These are phyloP conservation scores for Trichonephila clavata DNA, from an alignment of 1,140 invertebrate genomes.

Conservation along the genomic window DNA sequence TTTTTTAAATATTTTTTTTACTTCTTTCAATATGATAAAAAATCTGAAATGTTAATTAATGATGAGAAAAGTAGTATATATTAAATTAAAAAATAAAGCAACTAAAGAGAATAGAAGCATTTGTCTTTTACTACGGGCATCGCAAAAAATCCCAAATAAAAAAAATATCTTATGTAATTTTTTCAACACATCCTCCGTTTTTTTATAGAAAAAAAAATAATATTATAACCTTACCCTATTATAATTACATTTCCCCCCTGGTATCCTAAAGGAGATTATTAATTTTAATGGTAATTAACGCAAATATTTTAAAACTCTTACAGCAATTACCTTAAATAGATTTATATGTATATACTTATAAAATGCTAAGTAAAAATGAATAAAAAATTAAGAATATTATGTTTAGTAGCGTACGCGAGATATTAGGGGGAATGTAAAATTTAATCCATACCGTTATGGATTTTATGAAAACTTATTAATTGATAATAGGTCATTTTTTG, in stretches of 20 bases:
- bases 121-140: not conserved
- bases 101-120: not conserved
- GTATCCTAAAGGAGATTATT: not conserved
- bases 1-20: not conserved
- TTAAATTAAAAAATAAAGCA: not conserved
- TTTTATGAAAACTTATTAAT: not conserved
- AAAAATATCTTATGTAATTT: not conserved
- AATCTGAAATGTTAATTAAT: constrained; percentile 23
- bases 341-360: too few relatives aligned
- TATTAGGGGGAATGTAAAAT: not conserved
- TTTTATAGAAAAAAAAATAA: not conserved
- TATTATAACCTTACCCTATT: not conserved
- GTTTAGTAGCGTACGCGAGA: not conserved
- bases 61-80: not conserved
- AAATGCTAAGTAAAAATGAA: not conserved
- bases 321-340: not conserved
- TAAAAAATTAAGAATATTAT: not conserved
- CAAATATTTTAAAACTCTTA: not conserved
- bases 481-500: not conserved
- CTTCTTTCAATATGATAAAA: not conserved
- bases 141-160: not conserved
- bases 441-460: not conserved
- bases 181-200: not conserved
- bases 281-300: not conserved
- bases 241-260: not conserved